Evolutionary conservation across 1,140 invertebrate species (phyloP), one percentile per base, ranked within the genome.

Genomic region (Pseudachorutes palmiensis): DNA sequence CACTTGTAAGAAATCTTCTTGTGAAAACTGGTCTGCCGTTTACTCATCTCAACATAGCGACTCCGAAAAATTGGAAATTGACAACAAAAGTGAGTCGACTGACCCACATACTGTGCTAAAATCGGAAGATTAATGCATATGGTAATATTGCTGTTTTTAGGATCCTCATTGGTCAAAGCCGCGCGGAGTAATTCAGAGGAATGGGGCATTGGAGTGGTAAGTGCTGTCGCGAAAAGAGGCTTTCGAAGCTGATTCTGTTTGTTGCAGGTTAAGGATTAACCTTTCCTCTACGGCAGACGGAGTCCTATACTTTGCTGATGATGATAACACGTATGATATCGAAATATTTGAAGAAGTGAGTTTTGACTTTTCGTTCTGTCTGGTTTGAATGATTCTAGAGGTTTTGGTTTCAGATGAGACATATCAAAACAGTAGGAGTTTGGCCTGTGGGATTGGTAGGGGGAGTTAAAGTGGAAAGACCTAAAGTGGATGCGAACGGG

Each of bases 401-500:
- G 5, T 58, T 29, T 9, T 64, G 75, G 76, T 68, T 75, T 30
- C 76, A 88, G 83, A 93, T 96, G 84, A 80, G 86, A 41, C 85
- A 85, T 75, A 88, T 94, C 3, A 84, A 87, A 73, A 89, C 84
- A 77, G 94, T 97, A 9, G 92, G 94, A 1, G 90, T 98, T 2
- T 98, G 96, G 96, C 96, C 97, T 0, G 97, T 99, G 0, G 97
- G 94, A 45, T 80, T 98, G 2, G 94, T 96, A 0, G 93, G 92
- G 24, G 92, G 91, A 12, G 80, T 95, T 65, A 86, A 90, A 81
- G 75, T 77, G 9, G 92, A 95, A 77, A 86, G 86, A 74, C 92
- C 92, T 0, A 77, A 89, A 22, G 82, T 94, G 0, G 82, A 86
- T 72, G 78, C 80, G 19, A 75, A 84, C 31, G 84, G 82, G 9